phyloP scores from a whole-genome alignment of 2,797 vertebrate species.

The Tolypeutes matacus region DNA sequence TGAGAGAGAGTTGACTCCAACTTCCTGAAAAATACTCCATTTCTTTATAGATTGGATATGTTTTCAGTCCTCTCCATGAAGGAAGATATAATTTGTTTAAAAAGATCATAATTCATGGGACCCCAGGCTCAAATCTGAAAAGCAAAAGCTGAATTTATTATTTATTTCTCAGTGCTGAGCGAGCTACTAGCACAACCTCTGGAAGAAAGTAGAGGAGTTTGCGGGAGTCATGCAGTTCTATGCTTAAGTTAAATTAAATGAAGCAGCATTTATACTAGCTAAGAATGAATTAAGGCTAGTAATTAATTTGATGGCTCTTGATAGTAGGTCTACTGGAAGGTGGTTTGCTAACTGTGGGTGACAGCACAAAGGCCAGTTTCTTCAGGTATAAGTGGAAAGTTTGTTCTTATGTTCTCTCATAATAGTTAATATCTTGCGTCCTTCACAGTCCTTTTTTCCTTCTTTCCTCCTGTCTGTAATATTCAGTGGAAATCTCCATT shows the following conservation, averaged over 20 bases:
- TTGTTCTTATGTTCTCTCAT: neutral
- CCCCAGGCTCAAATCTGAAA: neutral
- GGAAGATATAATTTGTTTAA: neutral
- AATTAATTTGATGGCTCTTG: neutral
- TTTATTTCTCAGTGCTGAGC: neutral
- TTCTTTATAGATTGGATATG: neutral
- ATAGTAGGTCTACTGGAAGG: neutral
- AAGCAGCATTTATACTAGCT: neutral
- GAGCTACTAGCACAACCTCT: neutral
- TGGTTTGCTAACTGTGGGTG: neutral
- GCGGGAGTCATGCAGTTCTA: neutral
- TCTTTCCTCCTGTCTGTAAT: neutral
- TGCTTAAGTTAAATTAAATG: conserved; percentile 27
- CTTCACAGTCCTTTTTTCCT: neutral
- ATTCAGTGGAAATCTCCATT: neutral
- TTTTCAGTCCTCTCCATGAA: neutral
- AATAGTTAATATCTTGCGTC: neutral
- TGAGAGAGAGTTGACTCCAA: neutral
- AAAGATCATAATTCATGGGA: neutral
- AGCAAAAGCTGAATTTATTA: conserved; percentile 19
- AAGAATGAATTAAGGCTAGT: neutral
- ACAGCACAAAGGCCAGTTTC: neutral
- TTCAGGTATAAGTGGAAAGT: neutral
- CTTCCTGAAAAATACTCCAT: neutral
- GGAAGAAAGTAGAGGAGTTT: conserved; percentile 18